Evolutionary conservation across 2,888 invertebrate genomes (phyloP).

Genomic region (Seira sanloemensis): DNA sequence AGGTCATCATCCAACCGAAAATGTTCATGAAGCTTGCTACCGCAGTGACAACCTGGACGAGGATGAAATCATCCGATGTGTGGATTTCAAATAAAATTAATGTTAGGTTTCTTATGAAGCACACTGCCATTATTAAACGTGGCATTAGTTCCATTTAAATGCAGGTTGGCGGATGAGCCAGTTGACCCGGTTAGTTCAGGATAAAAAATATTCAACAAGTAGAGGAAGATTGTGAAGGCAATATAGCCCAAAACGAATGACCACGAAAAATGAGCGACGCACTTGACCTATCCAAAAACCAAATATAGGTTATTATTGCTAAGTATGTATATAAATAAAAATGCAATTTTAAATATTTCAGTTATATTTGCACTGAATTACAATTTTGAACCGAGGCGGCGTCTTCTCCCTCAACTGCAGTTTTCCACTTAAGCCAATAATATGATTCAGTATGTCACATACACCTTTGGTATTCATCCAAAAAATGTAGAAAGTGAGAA

Average conservation of each 20-base stretch:
- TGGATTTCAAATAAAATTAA: slow-evolving; percentile 28
- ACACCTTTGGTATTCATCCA: slow-evolving; percentile 21
- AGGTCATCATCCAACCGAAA: slow-evolving; percentile 43
- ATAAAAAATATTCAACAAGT: background rate
- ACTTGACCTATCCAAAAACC: slow-evolving; percentile 29
- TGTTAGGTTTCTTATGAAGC: background rate
- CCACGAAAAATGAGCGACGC: slow-evolving; percentile 13
- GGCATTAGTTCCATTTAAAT: no score
- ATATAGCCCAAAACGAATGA: slow-evolving; percentile 30
- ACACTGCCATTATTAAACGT: background rate
- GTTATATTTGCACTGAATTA: background rate
- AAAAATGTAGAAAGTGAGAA: slow-evolving; percentile 19
- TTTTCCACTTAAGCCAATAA: background rate
- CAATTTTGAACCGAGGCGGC: slow-evolving; percentile 6
- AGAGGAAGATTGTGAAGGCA: background rate
- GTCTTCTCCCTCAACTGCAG: slow-evolving; percentile 21
- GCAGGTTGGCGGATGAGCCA: background rate
- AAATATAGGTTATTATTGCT: no score
- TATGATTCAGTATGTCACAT: slow-evolving; percentile 30
- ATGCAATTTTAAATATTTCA: background rate
- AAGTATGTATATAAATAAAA: no score
- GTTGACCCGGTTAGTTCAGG: background rate
- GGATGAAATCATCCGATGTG: background rate
- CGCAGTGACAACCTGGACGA: slow-evolving; percentile 3
- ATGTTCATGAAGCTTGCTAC: slow-evolving; percentile 31